These are phyloP conservation scores for Drosophila mulleri DNA, from an alignment of 2,888 invertebrate species.

Conservation along the genomic window DNA sequence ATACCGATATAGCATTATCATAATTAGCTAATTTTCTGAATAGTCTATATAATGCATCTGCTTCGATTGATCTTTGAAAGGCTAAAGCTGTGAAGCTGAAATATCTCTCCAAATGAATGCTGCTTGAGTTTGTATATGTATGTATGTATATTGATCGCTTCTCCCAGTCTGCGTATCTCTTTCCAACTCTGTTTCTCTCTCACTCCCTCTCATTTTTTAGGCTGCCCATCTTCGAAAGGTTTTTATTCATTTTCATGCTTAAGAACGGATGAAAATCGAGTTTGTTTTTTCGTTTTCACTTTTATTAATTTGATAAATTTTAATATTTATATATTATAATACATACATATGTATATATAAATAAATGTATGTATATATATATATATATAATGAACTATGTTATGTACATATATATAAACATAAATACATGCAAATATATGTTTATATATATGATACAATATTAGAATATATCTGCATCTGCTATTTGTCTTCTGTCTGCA, in stretches of 20 bases:
- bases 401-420: constrained; percentile 69
- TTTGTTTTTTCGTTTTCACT: constrained; percentile 5
- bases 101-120: neutral
- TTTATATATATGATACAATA: constrained; percentile 25
- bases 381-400: constrained; percentile 58
- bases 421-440: constrained; percentile 43
- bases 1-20: neutral
- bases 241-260: constrained; percentile 16
- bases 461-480: constrained; percentile 31
- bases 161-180: neutral
- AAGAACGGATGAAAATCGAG: neutral
- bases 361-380: constrained; percentile 26
- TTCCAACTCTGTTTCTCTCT: neutral
- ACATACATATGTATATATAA: constrained; percentile 33
- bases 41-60: neutral
- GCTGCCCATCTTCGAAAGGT: neutral
- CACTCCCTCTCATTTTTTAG: too few species aligned
- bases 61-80: too few species aligned
- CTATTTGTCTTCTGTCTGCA: constrained; percentile 26
- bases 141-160: neutral
- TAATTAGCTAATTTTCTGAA: neutral
- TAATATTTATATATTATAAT: constrained; percentile 46
- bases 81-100: neutral
- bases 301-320: constrained; percentile 62
- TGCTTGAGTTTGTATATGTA: neutral